Conservation (phyloP, 2,888 invertebrate species). For the Phymatocera aterrima region DNA sequence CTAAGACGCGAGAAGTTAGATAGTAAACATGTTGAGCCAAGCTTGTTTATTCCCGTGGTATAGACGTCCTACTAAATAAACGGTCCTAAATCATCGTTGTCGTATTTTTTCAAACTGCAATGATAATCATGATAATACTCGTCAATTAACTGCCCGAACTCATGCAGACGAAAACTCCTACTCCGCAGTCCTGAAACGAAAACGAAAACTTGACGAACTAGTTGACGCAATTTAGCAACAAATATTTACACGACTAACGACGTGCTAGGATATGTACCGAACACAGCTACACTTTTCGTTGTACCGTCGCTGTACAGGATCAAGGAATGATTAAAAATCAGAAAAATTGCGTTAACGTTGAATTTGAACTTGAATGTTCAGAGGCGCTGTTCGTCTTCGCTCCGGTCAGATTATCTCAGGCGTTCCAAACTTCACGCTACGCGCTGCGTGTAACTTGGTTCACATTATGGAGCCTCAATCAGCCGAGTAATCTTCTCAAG, state of each 20-base stretch:
- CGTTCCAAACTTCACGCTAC: conserved; percentile 7
- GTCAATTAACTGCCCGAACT: not conserved
- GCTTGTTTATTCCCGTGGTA: not conserved
- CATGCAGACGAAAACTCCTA: not conserved
- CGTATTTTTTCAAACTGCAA: not conserved
- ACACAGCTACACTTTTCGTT: too few species aligned
- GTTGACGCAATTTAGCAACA: too few species aligned
- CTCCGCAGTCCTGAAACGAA: too few species aligned
- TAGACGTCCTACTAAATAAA: not conserved
- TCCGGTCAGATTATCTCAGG: too few species aligned
- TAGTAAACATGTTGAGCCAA: not conserved
- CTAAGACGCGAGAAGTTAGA: not conserved
- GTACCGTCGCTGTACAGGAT: too few species aligned
- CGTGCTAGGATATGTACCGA: too few species aligned
- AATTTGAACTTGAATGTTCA: too few species aligned
- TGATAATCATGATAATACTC: not conserved
- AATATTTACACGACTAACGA: too few species aligned
- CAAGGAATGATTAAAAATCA: too few species aligned
- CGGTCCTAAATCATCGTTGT: not conserved
- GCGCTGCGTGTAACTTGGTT: not conserved
- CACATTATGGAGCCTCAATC: conserved; percentile 29
- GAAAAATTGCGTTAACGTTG: too few species aligned
- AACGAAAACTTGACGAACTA: too few species aligned
- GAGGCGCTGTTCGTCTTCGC: too few species aligned
- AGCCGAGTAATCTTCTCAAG: conserved; percentile 34